Evolutionary conservation across 2,113 vertebrate species (phyloP).

Genomic region (Python bivittatus): DNA sequence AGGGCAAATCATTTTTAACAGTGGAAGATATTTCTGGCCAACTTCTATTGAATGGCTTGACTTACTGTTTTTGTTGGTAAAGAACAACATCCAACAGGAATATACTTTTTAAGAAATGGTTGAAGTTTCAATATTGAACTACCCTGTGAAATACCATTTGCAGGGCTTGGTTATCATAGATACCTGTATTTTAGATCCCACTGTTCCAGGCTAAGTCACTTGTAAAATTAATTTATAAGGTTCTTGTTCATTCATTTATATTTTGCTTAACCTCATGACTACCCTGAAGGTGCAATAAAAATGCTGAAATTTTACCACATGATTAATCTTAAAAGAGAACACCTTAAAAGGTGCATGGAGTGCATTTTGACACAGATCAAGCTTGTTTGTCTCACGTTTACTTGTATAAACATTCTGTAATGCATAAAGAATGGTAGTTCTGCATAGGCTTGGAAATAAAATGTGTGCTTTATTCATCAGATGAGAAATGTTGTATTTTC

Average conservation of each 20-base stretch:
- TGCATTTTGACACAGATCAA: constrained; percentile 55
- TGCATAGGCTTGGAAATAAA: constrained; percentile 45
- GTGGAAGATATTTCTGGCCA: neutral
- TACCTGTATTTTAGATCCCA: neutral
- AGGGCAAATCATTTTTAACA: neutral
- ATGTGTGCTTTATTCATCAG: constrained; percentile 47
- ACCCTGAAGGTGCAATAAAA: constrained; percentile 42
- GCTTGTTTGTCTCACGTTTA: constrained; percentile 44
- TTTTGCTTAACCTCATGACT: constrained; percentile 39
- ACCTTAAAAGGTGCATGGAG: constrained; percentile 51
- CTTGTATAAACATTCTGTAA: constrained; percentile 56
- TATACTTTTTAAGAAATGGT: neutral
- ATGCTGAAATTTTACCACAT: constrained; percentile 41
- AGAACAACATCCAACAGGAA: neutral
- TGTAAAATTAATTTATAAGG: constrained; percentile 7
- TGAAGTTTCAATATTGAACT: neutral
- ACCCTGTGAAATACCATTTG: constrained; percentile 26
- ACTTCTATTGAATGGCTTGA: neutral
- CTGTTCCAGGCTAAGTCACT: constrained; percentile 16
- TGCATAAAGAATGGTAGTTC: constrained; percentile 45
- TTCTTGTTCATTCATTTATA: constrained; percentile 52
- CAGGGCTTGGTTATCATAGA: constrained; percentile 24
- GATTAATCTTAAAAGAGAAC: constrained; percentile 51
- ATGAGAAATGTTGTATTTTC: constrained; percentile 61
- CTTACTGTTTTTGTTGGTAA: neutral